Base-by-base conservation (phyloP, 2,888 invertebrate genomes). In the Amphimallon solstitiale region DNA sequence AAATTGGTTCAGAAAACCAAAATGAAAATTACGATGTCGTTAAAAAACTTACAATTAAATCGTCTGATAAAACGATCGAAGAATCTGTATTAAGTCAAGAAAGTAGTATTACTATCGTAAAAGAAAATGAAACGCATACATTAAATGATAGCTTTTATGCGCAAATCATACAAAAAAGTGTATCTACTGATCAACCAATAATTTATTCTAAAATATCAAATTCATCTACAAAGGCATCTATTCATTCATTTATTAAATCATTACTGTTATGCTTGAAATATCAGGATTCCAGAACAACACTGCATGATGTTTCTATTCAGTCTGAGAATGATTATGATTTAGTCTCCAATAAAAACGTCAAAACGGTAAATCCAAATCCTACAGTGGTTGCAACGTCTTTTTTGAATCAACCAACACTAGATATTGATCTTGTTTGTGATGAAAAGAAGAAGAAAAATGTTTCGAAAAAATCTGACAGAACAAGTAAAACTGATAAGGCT, bases 181-280 rank as follows among this genome's bases (percentile, higher is more conserved):
- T 14, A 6, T 56, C 56, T 9, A 17, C 12, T 2, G 56, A 56
- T 15, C 56, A 38, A 23, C 48, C 61, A 14, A n/a, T 49, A 10
- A 23, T 61, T 9, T 35, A 21, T 2, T 34, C 61, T 9, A 61
- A 61, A 35, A 19, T 43, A 21, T 63, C 63, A 6, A 51, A 51
- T 2, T 38, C 63, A 2, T 52, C 63, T 2, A 49, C 34, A 7
- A 54, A 52, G 35, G 54, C 63, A 2, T 63, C 63, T 4, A 17
- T 63, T 17, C 38, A 52, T 12, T 63, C 63, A n/a, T 63, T 63
- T 17, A 63, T 63, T 15, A 63, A 54, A 63, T 52, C 52, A 1
- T 14, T 63, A 19, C 29, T 63, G 17, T 19, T 63, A 19, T 63
- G 63, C 37, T 15, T 63, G 21, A 63, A 52, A 35, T 63, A 63